These are phyloP conservation scores for Pelvicachromis taeniatus DNA, from an alignment of 2,113 vertebrate genomes.

Conservation along the genomic window DNA sequence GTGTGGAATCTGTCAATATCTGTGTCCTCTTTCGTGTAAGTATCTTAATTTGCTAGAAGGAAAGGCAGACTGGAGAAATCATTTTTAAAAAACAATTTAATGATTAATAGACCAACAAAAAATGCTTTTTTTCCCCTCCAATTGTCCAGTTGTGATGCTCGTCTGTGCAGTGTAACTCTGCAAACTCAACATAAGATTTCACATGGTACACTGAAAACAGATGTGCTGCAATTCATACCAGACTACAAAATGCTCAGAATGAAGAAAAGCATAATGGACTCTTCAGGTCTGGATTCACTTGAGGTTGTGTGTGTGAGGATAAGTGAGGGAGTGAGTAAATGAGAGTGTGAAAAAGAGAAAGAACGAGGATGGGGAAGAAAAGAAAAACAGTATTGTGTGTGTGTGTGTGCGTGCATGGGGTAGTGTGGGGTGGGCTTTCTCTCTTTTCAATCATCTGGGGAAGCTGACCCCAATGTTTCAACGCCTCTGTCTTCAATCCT, in stretches of 20 bases:
- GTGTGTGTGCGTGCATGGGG: background rate
- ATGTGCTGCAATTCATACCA: conserved; percentile 65
- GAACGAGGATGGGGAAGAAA: background rate
- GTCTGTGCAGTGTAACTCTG: conserved; percentile 41
- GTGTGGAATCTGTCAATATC: conserved; percentile 16
- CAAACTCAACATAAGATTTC: conserved; percentile 55
- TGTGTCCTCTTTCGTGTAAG: background rate
- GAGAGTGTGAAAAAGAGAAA: background rate
- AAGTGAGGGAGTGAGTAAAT: background rate
- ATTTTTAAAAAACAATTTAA: conserved; percentile 6
- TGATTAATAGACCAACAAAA: background rate
- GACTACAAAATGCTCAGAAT: conserved; percentile 46
- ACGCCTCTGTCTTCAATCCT: conserved; percentile 26
- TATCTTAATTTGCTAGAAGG: background rate
- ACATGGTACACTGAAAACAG: conserved; percentile 67
- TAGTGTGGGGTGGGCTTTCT: background rate
- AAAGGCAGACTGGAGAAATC: background rate
- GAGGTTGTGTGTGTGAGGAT: background rate
- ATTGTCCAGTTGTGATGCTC: conserved; percentile 1
- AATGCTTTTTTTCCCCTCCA: background rate
- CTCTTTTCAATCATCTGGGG: conserved; percentile 24
- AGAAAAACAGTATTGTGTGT: background rate
- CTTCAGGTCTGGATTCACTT: conserved; percentile 15
- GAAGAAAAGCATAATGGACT: conserved; percentile 23
- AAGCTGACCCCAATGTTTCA: conserved; percentile 28